These are phyloP conservation scores for Callyntrura sp. DNA, from an alignment of 2,888 invertebrate genomes.

Conservation along the genomic window DNA sequence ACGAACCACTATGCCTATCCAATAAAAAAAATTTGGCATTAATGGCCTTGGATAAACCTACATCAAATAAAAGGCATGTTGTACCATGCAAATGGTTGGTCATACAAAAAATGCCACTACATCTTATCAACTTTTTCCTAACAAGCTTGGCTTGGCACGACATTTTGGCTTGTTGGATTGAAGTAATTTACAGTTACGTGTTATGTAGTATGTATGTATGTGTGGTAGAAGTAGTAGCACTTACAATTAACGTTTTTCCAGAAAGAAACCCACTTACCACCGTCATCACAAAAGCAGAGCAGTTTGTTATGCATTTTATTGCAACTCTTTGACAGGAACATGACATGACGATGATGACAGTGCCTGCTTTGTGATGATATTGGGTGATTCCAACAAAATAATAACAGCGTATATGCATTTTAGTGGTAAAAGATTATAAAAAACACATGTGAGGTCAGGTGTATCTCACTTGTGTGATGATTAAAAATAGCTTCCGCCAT, in stretches of 20 bases:
- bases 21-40: background rate
- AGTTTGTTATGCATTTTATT: constrained; percentile 44
- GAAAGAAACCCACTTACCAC: too few species aligned
- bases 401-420: background rate
- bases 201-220: too few species aligned
- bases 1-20: too few species aligned
- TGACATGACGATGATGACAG: constrained; percentile 34
- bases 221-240: too few species aligned
- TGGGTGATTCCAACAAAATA: too few species aligned
- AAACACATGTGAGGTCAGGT: too few species aligned
- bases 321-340: constrained; percentile 44
- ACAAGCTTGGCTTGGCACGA: background rate
- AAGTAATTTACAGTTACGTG: constrained; percentile 51
- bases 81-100: constrained; percentile 11
- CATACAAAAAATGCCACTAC: constrained; percentile 9
- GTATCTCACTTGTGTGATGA: background rate
- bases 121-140: background rate
- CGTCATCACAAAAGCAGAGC: background rate
- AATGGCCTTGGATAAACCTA: constrained; percentile 33
- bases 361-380: background rate
- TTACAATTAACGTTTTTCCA: too few species aligned
- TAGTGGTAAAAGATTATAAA: too few species aligned
- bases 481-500: constrained; percentile 47
- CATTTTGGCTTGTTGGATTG: too few species aligned
- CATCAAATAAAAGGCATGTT: constrained; percentile 41